Percentiles rank a stretch among this genome's conserved stretches.
These are phyloP conservation scores for Pristionchus mayeri DNA, from an alignment of 2,888 invertebrate species.

Conservation along the genomic window DNA sequence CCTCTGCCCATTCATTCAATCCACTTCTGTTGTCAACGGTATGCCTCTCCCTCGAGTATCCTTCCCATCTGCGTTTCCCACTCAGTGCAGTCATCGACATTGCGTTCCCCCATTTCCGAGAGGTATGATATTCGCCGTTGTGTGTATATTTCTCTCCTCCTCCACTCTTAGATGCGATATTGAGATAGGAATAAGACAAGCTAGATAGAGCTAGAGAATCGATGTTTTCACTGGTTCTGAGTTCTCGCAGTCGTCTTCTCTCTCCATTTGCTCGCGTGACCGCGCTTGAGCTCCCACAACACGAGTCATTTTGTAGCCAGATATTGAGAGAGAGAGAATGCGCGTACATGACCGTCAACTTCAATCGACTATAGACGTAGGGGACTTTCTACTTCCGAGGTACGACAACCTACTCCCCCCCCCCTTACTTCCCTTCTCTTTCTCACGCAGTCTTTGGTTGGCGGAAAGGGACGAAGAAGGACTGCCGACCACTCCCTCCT, in stretches of 20 bases:
- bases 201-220: conserved; percentile 23
- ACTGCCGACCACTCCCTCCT: not conserved
- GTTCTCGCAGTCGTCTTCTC: not conserved
- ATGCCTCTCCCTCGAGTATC: not conserved
- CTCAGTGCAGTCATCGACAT: not conserved
- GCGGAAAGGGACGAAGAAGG: not conserved
- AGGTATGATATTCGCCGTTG: not conserved
- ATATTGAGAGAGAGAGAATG: not conserved
- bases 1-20: conserved; percentile 1
- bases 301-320: not conserved
- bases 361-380: not conserved
- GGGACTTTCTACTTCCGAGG: not conserved
- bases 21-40: not conserved
- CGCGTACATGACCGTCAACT: not conserved
- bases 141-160: not conserved
- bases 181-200: not conserved
- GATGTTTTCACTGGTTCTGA: not conserved
- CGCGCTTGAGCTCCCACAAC: not conserved
- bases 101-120: not conserved
- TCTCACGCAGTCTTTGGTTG: conserved; percentile 33
- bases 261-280: not conserved
- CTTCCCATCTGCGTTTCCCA: not conserved
- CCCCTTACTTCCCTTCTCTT: not conserved
- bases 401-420: not conserved
- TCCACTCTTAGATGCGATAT: not conserved